Evolutionary conservation across 2,113 vertebrate genomes (phyloP).

Genomic region (Xyrauchen texanus): DNA sequence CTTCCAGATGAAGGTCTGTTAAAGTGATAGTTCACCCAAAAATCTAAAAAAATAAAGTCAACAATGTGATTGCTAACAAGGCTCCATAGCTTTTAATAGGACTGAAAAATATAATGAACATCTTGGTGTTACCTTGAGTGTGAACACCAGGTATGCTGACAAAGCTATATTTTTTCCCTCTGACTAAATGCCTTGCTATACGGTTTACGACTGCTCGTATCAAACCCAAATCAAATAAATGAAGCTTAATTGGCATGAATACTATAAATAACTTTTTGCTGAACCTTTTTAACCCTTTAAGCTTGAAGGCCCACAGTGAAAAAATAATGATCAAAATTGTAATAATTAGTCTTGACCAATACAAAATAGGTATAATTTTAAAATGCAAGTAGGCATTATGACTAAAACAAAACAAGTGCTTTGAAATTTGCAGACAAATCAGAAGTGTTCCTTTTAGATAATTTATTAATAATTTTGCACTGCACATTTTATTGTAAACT

Average conservation of each 20-base stretch:
- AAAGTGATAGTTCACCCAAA: neutral
- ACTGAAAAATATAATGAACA: neutral
- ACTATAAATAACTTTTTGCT: constrained; percentile 1
- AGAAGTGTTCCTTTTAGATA: no score
- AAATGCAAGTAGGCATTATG: no score
- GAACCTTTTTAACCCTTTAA: neutral
- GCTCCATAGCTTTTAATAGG: constrained; percentile 10
- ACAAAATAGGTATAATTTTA: no score
- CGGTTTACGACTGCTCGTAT: neutral
- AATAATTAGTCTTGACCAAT: no score
- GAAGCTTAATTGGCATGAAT: neutral
- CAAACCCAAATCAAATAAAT: constrained; percentile 7
- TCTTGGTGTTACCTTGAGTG: neutral
- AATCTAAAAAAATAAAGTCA: neutral
- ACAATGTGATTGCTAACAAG: neutral
- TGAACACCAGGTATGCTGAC: constrained; percentile 12
- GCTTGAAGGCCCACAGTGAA: no score
- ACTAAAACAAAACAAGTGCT: no score
- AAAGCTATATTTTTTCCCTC: constrained; percentile 6
- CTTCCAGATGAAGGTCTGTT: neutral
- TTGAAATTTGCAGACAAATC: no score
- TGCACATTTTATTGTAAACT: no score
- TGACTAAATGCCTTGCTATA: neutral
- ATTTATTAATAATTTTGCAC: no score
- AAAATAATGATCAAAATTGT: no score